These are phyloP conservation scores for Scaptomyza montana DNA, from an alignment of 1,140 invertebrate genomes.

Conservation along the genomic window DNA sequence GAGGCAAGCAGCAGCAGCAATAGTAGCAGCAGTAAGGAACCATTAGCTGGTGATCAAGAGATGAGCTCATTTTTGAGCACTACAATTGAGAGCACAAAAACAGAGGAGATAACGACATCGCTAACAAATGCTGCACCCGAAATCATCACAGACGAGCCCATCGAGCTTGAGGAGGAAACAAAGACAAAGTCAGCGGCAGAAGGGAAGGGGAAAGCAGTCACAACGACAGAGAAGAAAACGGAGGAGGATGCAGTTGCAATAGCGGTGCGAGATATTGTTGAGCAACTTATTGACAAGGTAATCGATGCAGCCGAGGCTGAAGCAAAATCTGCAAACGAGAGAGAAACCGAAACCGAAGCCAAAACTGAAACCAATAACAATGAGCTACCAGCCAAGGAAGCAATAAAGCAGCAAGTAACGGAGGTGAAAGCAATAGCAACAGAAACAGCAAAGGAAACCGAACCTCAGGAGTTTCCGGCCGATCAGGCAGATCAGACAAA, in stretches of 20 bases:
- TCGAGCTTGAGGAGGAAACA: no score
- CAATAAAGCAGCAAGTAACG: background rate
- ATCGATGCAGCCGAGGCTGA: constrained; percentile 68
- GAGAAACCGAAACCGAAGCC: background rate
- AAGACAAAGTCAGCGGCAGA: background rate
- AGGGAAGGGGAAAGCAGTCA: background rate
- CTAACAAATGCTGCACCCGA: constrained; percentile 47
- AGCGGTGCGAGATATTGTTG: constrained; percentile 74
- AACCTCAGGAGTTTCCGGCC: background rate
- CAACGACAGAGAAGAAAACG: background rate
- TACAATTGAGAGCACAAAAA: constrained; percentile 19
- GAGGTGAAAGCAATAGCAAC: background rate
- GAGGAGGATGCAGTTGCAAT: constrained; percentile 53
- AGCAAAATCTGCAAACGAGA: background rate
- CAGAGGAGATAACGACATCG: constrained; percentile 51
- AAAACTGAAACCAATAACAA: constrained; percentile 74
- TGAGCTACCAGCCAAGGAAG: constrained; percentile 43
- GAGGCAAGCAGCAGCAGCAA: constrained; percentile 13
- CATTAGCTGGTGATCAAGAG: constrained; percentile 14
- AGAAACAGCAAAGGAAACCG: constrained; percentile 17
- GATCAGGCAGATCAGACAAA: constrained; percentile 21
- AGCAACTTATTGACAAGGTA: constrained; percentile 76
- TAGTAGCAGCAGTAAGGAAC: constrained; percentile 3
- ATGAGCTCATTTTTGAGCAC: constrained; percentile 52
- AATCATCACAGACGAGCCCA: constrained; percentile 3